Base-by-base conservation (phyloP, 2,888 invertebrate species). In the Heliconius erato region DNA sequence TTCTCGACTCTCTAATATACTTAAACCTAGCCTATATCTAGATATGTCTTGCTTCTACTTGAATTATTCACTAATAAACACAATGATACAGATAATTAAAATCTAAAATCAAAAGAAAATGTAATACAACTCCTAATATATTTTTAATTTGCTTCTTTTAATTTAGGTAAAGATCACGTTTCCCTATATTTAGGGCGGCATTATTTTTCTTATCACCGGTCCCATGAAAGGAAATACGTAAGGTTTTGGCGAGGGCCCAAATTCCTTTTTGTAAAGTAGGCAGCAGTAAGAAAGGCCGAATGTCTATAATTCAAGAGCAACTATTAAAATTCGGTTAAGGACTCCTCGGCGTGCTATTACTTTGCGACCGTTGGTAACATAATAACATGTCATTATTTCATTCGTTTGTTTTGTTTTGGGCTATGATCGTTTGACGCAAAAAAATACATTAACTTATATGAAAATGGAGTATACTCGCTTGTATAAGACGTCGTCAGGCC, bases 301-400 rank as follows among this genome's bases (percentile, higher is more conserved):
- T 89, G 88, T 87, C 88, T 88, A 88, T 89, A 88, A 89, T 89
- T 89, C 87, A 86, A 84, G 85, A 83, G 83, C 82, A 83, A 85
- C 87, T 89, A 90, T 92, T 91, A 91, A 91, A 91, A 89, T 89
- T 91, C 90, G 87, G 90, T 90, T 88, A 87, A 88, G 87, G 86
- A 87, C 40, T 82, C 82, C 81, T 77, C 86, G 84, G 84, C 78
- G 81, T 78, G 81, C 87, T 87, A 88, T 89, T 89, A 90, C 88
- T 88, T 87, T 85, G 83, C 85, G 85, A 84, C 87, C 86, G 89
- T 90, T 88, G 89, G 89, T 89, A 90, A 87, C 87, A 86, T 92
- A 92, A 91, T 92, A 90, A 91, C 88, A 89, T 91, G 87, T 92
- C 88, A 92, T 93, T 92, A 92, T 86, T 85, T 84, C 85, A 86